These are phyloP conservation scores for Phengaris arion DNA, from an alignment of 2,888 invertebrate genomes.

Conservation along the genomic window DNA sequence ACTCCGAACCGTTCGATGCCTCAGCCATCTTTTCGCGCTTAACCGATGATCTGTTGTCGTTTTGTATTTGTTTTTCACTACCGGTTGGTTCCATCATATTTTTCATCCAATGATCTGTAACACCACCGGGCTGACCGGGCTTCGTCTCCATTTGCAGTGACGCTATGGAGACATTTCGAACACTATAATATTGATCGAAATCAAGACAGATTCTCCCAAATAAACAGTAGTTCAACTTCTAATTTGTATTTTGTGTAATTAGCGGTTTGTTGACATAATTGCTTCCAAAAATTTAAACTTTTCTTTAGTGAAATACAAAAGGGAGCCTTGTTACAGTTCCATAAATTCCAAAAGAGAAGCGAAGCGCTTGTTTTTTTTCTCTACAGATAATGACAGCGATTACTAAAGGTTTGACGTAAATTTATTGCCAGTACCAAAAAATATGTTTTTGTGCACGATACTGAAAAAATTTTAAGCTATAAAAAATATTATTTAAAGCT, in stretches of 20 bases:
- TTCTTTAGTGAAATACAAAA: slow-evolving; percentile 70
- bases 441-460: no score
- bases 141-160: slow-evolving; percentile 69
- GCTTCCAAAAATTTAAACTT: slow-evolving; percentile 60
- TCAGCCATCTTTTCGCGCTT: slow-evolving; percentile 75
- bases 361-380: slow-evolving; percentile 74
- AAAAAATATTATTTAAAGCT: no score
- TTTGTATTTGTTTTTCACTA: slow-evolving; percentile 58
- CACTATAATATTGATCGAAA: slow-evolving; percentile 66
- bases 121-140: slow-evolving; percentile 65
- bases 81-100: slow-evolving; percentile 74
- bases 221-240: slow-evolving; percentile 46
- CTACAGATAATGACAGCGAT: slow-evolving; percentile 69
- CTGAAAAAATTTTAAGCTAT: no score
- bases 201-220: slow-evolving; percentile 46
- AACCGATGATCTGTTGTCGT: slow-evolving; percentile 58
- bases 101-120: slow-evolving; percentile 72
- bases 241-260: slow-evolving; percentile 52
- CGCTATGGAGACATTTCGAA: slow-evolving; percentile 58
- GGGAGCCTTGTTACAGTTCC: slow-evolving; percentile 77
- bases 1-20: slow-evolving; percentile 59
- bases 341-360: slow-evolving; percentile 80
- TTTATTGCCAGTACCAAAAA: slow-evolving; percentile 46
- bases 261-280: slow-evolving; percentile 69
- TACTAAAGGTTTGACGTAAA: slow-evolving; percentile 59